phyloP scores from a whole-genome alignment of 2,797 vertebrate genomes.

The Lutjanus argentimaculatus region DNA sequence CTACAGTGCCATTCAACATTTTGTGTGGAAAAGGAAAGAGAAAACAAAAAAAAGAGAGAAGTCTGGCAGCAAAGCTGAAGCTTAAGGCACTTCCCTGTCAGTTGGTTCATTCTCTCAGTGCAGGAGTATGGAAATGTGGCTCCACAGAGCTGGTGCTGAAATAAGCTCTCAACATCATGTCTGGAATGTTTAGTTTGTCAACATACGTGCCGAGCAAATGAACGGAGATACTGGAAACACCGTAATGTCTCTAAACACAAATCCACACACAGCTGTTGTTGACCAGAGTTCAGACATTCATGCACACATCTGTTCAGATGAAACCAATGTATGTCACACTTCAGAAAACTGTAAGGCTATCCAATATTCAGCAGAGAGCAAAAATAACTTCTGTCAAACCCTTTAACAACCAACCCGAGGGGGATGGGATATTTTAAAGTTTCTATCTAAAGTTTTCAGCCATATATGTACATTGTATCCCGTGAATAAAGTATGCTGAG shows the following conservation, averaged over 20 bases:
- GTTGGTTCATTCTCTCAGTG: slow-evolving; percentile 48
- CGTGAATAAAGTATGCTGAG: background rate
- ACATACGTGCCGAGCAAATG: slow-evolving; percentile 36
- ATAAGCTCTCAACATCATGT: slow-evolving; percentile 46
- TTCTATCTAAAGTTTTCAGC: background rate
- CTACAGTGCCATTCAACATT: slow-evolving; percentile 62
- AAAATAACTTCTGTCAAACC: background rate
- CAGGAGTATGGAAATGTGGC: slow-evolving; percentile 54
- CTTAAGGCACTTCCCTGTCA: slow-evolving; percentile 72
- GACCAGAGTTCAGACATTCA: slow-evolving; percentile 4
- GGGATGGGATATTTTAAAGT: background rate
- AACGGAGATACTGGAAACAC: slow-evolving; percentile 7
- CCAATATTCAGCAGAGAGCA: background rate
- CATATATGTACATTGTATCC: background rate
- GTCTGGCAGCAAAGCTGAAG: slow-evolving; percentile 66
- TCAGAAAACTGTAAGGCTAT: background rate
- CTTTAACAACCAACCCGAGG: background rate
- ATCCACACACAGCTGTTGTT: background rate
- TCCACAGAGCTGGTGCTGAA: slow-evolving; percentile 52
- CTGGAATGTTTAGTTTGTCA: slow-evolving; percentile 53
- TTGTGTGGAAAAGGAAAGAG: slow-evolving; percentile 45
- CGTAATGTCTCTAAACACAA: slow-evolving; percentile 16
- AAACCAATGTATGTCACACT: background rate
- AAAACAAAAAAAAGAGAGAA: slow-evolving; percentile 45
- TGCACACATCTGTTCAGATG: background rate